phyloP scores from a whole-genome alignment of 1,140 invertebrate species.

The Bombyx mori region DNA sequence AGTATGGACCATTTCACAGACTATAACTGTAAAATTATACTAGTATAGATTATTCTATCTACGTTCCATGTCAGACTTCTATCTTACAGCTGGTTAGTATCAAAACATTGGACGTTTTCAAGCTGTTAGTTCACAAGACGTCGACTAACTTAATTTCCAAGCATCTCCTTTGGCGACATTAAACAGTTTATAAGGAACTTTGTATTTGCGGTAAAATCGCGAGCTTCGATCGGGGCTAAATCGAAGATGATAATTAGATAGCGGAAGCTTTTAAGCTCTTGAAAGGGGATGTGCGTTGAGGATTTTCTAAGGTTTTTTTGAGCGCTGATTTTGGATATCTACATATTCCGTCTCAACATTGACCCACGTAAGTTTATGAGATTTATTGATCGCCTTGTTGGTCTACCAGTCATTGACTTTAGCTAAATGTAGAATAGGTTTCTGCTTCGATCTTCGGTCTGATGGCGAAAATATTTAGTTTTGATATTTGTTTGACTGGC shows the following conservation, averaged over 20 bases:
- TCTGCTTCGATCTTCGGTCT: too few species aligned
- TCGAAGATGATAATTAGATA: not conserved
- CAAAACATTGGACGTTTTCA: constrained; percentile 14
- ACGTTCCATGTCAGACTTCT: too few species aligned
- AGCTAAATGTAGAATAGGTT: too few species aligned
- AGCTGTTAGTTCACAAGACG: constrained; percentile 11
- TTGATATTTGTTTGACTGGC: too few species aligned
- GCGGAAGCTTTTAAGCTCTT: not conserved
- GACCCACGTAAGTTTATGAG: too few species aligned
- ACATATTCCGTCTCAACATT: not conserved
- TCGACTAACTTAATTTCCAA: constrained; percentile 16
- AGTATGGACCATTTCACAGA: too few species aligned
- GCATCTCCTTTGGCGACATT: constrained; percentile 10
- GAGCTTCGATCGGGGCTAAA: not conserved
- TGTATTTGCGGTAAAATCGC: constrained; percentile 4
- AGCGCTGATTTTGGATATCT: not conserved
- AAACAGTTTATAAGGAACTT: constrained; percentile 17
- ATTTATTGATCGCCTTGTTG: too few species aligned
- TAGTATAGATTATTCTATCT: too few species aligned
- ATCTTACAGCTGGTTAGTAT: not conserved
- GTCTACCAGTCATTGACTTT: too few species aligned
- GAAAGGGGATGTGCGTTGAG: not conserved
- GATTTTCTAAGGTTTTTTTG: not conserved
- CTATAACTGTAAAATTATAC: too few species aligned
- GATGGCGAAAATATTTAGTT: too few species aligned